These are phyloP conservation scores for Nematopogon swammerdamellus DNA, from an alignment of 2,888 invertebrate species.

Conservation along the genomic window DNA sequence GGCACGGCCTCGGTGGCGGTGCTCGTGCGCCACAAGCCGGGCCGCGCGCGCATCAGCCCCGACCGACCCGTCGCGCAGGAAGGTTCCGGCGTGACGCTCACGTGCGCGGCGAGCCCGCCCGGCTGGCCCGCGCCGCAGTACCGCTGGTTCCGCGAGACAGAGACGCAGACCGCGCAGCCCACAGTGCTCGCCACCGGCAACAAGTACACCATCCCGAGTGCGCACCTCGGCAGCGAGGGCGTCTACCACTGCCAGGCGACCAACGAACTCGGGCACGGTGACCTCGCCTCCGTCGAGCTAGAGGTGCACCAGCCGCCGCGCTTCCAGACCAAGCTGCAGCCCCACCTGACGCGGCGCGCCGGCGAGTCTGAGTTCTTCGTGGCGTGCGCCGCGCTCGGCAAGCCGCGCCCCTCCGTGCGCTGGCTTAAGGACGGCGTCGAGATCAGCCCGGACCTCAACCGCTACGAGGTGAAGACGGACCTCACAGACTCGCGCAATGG, in stretches of 20 bases:
- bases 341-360: constrained; percentile 75
- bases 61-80: constrained; percentile 82
- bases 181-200: constrained; percentile 74
- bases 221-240: constrained; percentile 83
- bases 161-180: constrained; percentile 56
- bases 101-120: constrained; percentile 83
- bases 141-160: constrained; percentile 83
- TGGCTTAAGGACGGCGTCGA: constrained; percentile 87
- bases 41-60: constrained; percentile 78
- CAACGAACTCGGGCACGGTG: constrained; percentile 85
- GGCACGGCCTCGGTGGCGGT: constrained; percentile 81
- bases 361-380: constrained; percentile 77
- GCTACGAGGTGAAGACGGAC: constrained; percentile 79
- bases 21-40: constrained; percentile 82
- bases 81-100: constrained; percentile 76
- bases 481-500: constrained; percentile 74
- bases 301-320: constrained; percentile 88
- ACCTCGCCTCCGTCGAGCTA: constrained; percentile 76
- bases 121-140: constrained; percentile 92
- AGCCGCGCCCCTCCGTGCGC: constrained; percentile 77
- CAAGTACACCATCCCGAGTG: constrained; percentile 81
- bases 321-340: constrained; percentile 77
- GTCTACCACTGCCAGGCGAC: constrained; percentile 87
- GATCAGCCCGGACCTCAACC: constrained; percentile 70
- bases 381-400: constrained; percentile 83